Conservation (phyloP, 2,888 invertebrate species). For the Drosophila quinaria region DNA sequence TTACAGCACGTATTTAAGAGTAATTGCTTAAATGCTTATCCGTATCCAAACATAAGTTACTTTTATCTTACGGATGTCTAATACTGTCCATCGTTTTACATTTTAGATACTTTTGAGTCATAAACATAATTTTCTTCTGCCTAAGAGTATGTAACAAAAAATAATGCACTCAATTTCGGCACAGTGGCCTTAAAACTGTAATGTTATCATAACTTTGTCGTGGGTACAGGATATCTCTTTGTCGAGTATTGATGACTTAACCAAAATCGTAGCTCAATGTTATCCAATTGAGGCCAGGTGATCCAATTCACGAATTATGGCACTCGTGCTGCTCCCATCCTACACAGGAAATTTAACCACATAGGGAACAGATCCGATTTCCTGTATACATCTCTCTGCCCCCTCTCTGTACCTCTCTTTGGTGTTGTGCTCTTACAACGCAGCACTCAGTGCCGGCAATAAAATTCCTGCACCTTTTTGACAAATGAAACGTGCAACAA, state of each 20-base stretch:
- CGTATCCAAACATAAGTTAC: too few relatives aligned
- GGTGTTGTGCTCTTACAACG: not conserved
- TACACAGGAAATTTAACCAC: constrained; percentile 5
- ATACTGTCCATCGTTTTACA: too few relatives aligned
- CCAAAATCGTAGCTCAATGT: not conserved
- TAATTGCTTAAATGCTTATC: too few relatives aligned
- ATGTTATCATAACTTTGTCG: not conserved
- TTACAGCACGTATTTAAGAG: too few relatives aligned
- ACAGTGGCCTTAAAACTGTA: not conserved
- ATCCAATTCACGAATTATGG: not conserved
- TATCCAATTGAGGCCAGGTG: not conserved
- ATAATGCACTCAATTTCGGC: not conserved
- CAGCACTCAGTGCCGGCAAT: constrained; percentile 35
- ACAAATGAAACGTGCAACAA: constrained; percentile 78
- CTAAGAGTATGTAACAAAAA: not conserved
- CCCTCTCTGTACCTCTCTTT: not conserved
- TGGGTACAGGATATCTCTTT: not conserved
- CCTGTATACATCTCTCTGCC: not conserved
- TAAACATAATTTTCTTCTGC: not conserved
- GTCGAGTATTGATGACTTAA: not conserved
- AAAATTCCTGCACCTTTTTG: constrained; percentile 66
- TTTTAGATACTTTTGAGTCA: too few relatives aligned
- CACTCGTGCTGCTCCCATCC: not conserved
- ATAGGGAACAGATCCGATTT: not conserved
- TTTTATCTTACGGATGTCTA: too few relatives aligned